Evolutionary conservation across 2,888 invertebrate species (phyloP), one percentile per base, ranked within the genome.

Genomic region (Anticlea derivata): DNA sequence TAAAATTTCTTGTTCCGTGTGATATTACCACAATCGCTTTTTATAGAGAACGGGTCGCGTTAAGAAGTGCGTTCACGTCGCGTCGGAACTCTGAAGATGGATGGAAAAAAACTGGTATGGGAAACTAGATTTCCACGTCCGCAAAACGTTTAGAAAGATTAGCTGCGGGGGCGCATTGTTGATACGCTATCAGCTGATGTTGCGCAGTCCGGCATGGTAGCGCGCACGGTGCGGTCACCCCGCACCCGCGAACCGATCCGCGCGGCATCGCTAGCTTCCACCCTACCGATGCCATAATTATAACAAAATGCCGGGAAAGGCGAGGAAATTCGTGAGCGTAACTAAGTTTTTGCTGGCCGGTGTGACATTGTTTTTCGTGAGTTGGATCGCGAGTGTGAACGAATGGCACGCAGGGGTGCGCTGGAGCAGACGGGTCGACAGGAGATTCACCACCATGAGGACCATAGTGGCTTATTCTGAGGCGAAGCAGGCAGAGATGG

Each of bases 401-500:
- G 83, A 86, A 63, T 89, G 89, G 89, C 80, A 80, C 60, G 55
- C 75, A 2, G 75, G 76, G 44, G 73, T 77, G 54, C 73, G 71
- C 12, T 83, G 84, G 85, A 70, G 69, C 45, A 70, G 71, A 10
- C 73, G 62, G 12, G 63, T 53, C 1, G 58, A 51, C 43, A 64
- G 60, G 5, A 52, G 49, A 33, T 58, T 74, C 52, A 69, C 89
- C 20, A 90, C 90, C 50, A 91, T 92, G 82, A 87, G 87, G 67
- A 93, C 93, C 54, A 92, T 93, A 61, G 91, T 93, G 58, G 93
- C 91, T 11, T 93, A 93, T 78, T 93, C 93, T 23, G 92, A 92
- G 68, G 89, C 83, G 57, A 91, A 91, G 65, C 88, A 82, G 65
- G 91, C 89, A 2, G 91, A 92, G 71, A 77, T 91, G 80, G 91